These are phyloP conservation scores for Phyllostomus hastatus DNA, from an alignment of 2,113 vertebrate genomes.

Conservation along the genomic window DNA sequence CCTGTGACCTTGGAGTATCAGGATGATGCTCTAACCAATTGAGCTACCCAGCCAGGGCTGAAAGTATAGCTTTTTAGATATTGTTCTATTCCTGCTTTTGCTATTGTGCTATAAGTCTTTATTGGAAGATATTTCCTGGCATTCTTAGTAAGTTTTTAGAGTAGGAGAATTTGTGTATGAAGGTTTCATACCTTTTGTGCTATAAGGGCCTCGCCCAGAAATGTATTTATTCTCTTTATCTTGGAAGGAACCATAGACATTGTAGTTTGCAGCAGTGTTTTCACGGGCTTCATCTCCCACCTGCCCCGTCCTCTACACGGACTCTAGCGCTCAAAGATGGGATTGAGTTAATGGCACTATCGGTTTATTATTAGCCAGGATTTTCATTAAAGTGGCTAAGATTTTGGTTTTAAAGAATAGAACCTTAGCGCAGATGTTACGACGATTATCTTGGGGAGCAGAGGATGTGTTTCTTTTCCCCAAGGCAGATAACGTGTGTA, in stretches of 20 bases:
- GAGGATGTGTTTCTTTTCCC: background rate
- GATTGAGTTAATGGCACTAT: background rate
- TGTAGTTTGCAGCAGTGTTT: background rate
- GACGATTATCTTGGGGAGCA: background rate
- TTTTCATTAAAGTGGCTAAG: background rate
- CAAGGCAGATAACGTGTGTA: background rate
- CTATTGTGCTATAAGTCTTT: background rate
- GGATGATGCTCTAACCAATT: too few relatives aligned
- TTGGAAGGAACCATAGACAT: background rate
- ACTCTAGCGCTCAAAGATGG: background rate
- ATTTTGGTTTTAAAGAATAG: slow-evolving; percentile 42
- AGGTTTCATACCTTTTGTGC: background rate
- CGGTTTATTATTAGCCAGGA: background rate
- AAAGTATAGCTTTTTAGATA: background rate
- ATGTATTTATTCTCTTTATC: background rate
- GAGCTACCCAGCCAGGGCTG: too few relatives aligned
- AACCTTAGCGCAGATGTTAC: background rate
- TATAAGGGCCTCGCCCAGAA: background rate
- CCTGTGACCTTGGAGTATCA: too few relatives aligned
- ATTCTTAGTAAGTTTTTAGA: background rate
- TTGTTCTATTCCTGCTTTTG: background rate
- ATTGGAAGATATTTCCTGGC: slow-evolving; percentile 2
- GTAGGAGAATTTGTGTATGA: background rate
- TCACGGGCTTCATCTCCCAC: background rate
- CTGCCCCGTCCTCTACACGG: background rate